Evolutionary conservation across 2,797 vertebrate species (phyloP), one percentile per base, ranked within the genome.

Genomic region (Ptychobarbus kaznakovi): DNA sequence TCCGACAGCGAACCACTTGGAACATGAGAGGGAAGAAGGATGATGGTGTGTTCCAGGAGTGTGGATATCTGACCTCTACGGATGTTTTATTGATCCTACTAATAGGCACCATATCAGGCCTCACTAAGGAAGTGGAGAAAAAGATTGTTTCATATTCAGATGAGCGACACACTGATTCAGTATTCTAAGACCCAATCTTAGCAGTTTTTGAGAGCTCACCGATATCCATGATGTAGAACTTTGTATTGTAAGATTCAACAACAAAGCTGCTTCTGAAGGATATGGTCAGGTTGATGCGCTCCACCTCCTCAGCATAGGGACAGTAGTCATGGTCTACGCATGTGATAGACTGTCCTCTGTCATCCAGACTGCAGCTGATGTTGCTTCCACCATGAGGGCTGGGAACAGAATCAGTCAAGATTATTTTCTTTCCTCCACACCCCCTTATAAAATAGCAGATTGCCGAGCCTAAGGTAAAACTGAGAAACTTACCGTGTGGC

Each of bases 11-110:
- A 38, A 94, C 28, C 86, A 95, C 91, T 87, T 95, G 88, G 74
- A 95, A 95, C 8, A 87, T 93, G 69, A 95, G 94, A 2, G 94
- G 95, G 87, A 95, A 96, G 89, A 93, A 95, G 61, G 95, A 95
- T 83, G 87, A 84, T 20, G 95, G 94, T 2, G 76, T 90, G 91
- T 77, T 95, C 95, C 95, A 95, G 28, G 94, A 93, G 28, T 88
- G 89, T 0, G 95, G 95, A 88, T 95, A 95, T 76, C 81, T 90
- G 91, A 94, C 92, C 88, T 92, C 80, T n/a, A 95, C 86, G 46
- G 81, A 53, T 0, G 90, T 90, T 0, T 16, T 49, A 81, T 93
- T 94, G 81, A 93, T 82, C 84, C 81, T 90, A 6, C 18, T 84
- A 46, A 95, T 89, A 1, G 0, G 80, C 86, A 95, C 92, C 68